Evolutionary conservation across 2,113 vertebrate species (phyloP), one percentile per base, ranked within the genome.

Genomic region (Hyla sarda): DNA sequence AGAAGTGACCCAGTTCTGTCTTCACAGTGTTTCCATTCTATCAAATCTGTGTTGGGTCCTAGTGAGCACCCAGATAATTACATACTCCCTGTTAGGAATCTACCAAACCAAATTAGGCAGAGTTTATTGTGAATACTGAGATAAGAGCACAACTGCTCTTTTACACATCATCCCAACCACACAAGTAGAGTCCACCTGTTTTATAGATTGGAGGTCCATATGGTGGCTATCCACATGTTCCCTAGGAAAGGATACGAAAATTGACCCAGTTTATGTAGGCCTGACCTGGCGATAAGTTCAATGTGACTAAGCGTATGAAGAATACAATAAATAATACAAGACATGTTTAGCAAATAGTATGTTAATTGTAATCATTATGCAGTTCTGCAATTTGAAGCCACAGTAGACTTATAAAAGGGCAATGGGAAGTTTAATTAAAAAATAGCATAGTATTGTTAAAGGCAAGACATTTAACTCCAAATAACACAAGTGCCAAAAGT

Each of bases 51-150:
- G 25, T 47, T 81, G 52, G 62, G 58, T 37, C 54, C n/a, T 62
- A 65, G n/a, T 25, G 37, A 62, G 56, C 30, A 17, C 78, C 56
- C 58, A 62, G 78, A 60, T 81, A 81, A 81, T 81, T 65, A 81
- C 58, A 81, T 45, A 37, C 56, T 76, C 52, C 16, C 14, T 80
- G 37, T 81, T 10, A 37, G 58, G 78, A 62, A 65, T 81, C 21
- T 81, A 65, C 9, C 5, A 81, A 81, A 30, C 78, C 56, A 80
- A 62, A 60, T 5, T 37, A 14, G 54, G 34, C 56, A 41, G 56
- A 41, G 32, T 23, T 13, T 13, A 1, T 19, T 62, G 58, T 37
- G 28, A 78, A 34, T 62, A 19, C 56, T 80, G 34, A n/a, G 6
- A 80, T 28, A 14, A 7, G 28, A 80, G 34, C 1, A 45, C 5